Base-by-base conservation (phyloP, 2,888 invertebrate genomes). In the Epinotia ramella region DNA sequence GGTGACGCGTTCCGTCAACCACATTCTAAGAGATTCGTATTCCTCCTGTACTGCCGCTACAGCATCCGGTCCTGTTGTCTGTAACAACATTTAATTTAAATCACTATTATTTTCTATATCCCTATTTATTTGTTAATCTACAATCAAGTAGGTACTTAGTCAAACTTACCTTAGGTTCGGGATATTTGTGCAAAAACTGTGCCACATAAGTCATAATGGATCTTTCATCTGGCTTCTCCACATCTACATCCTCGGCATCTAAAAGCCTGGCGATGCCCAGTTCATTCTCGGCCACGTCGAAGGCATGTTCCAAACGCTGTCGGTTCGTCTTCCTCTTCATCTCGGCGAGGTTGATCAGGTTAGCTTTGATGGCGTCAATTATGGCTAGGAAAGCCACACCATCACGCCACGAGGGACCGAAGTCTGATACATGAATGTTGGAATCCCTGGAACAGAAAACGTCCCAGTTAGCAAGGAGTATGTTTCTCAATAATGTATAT, bases 171-270 rank as follows among this genome's bases (percentile, higher is more conserved):
- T 96, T 97, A 69, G 98, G 97, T 94, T 98, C 98, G 65, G 98
- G 98, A 93, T 98, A 98, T 94, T 98, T 98, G 90, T 99, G 98
- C 87, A 99, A 95, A 93, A 99, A 99, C 95, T 99, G 99, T 59
- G 99, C 99, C 78, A 99, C 99, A 90, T 99, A 99, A 46, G 99
- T 99, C 99, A 99, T 99, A 84, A 99, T 98, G 78, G 98, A 99
- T 92, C 98, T 97, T 90, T 99, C 99, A 90, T 99, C 99, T 5
- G 99, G 99, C 88, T 98, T 98, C 44, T 97, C 97, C 40, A 99
- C 98, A 89, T 99, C 99, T 69, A 99, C 98, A 91, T 99, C 99
- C 93, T 99, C 99, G 4, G 99, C 98, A 89, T 99, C 99, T 73
- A 99, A 93, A 13, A 99, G 95, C 83, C 97, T 96, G 28, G 98